These are phyloP conservation scores for Acrocephalus arundinaceus DNA, from an alignment of 2,113 vertebrate genomes.

Conservation along the genomic window DNA sequence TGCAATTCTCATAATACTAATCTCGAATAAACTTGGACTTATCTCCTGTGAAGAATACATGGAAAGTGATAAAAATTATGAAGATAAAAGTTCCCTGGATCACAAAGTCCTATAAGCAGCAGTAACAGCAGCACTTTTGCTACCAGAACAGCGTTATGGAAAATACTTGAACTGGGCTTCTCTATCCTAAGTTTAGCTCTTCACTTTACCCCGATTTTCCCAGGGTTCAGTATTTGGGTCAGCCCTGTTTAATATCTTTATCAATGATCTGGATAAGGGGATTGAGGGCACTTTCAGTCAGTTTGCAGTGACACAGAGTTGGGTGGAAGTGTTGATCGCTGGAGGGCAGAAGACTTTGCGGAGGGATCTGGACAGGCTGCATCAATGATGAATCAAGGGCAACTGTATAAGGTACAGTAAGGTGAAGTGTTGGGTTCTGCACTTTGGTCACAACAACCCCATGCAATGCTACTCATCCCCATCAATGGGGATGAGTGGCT, in stretches of 20 bases:
- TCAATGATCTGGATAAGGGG: background rate
- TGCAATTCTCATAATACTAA: background rate
- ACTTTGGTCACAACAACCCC: background rate
- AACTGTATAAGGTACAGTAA: background rate
- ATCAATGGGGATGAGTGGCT: background rate
- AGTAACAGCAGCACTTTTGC: background rate
- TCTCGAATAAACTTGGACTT: background rate
- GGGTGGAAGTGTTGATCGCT: background rate
- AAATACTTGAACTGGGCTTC: background rate
- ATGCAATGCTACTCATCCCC: background rate
- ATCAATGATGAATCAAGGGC: fast-evolving
- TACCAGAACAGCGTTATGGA: background rate
- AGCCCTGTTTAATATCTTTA: background rate
- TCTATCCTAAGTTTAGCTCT: background rate
- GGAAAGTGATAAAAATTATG: background rate
- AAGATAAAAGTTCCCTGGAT: background rate
- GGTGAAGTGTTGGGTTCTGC: background rate
- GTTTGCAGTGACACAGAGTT: background rate
- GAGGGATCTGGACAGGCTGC: background rate
- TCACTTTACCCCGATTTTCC: background rate
- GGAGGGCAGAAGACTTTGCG: background rate
- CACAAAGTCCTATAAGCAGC: background rate
- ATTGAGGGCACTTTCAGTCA: background rate
- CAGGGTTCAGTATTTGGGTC: background rate
- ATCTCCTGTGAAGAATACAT: background rate